Evolutionary conservation across 1,140 invertebrate species (phyloP).

Genomic region (Lineus longissimus): DNA sequence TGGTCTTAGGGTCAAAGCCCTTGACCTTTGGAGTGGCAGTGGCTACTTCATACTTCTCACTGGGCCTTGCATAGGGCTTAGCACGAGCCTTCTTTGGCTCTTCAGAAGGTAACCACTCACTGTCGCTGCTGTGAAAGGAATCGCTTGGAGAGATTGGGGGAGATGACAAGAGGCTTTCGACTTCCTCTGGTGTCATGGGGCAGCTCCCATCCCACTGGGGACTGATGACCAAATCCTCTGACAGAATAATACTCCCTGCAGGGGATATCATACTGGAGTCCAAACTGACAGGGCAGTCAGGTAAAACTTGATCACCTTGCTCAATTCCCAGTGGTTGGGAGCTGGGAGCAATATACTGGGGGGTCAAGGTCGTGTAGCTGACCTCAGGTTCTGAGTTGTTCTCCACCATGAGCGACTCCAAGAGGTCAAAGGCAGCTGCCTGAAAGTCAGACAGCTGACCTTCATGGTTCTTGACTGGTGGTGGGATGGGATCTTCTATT

Average conservation of each 20-base stretch:
- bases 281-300: not conserved
- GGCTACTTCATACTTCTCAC: not conserved
- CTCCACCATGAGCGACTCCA: not conserved
- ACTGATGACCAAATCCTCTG: not conserved
- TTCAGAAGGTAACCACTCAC: constrained; percentile 3
- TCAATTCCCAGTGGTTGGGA: not conserved
- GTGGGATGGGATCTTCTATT: not conserved
- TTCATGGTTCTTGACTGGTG: not conserved
- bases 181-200: constrained; percentile 10
- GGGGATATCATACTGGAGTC: not conserved
- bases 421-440: not conserved
- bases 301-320: not conserved
- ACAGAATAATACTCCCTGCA: not conserved
- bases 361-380: not conserved
- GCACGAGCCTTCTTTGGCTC: not conserved
- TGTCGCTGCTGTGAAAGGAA: not conserved
- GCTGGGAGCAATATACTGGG: not conserved
- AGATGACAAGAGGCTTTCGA: constrained; percentile 12
- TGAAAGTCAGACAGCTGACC: not conserved
- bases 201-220: not conserved
- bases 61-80: not conserved
- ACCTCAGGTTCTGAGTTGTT: constrained; percentile 1
- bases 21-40: not conserved
- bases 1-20: not conserved
- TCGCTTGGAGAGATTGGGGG: not conserved